Base-by-base conservation (phyloP, 2,797 vertebrate genomes). In the Hephaestus fuliginosus region DNA sequence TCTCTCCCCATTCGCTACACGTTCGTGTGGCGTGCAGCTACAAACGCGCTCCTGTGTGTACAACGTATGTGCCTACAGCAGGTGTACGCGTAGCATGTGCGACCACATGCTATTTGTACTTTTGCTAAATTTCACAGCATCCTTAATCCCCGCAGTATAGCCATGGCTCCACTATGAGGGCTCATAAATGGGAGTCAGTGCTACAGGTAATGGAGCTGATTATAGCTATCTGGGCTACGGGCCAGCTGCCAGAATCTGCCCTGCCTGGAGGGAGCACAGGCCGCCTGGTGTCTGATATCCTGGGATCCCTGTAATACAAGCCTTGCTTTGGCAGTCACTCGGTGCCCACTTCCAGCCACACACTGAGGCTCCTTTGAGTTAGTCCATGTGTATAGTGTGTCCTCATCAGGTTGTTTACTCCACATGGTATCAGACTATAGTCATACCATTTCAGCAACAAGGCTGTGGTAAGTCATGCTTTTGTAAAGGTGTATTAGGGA, bases 231-330 rank as follows among this genome's bases (percentile, higher is more conserved):
- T 94, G 92, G 91, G 94, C 90, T 91, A 84, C 87, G 92, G 97
- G 96, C 96, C 55, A 88, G 91, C 86, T 94, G 96, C 97, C 96
- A 97, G 93, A 89, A 83, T 88, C 80, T 74, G 88, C 80, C 90
- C 91, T 81, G 94, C 92, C 91, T 96, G 91, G 93, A 96, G 96
- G 91, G 88, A 91, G 92, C 83, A 87, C 87, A 85, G 89, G 85
- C 91, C 95, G 94, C 95, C 96, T 92, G 86, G 93, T 96, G 96
- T 97, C 96, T 96, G 96, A 97, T 96, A 96, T 93, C 96, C 95
- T 94, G 95, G 96, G 96, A 94, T 94, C 94, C 96, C 95, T 97
- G 96, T 96, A 97, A 97, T 96, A 96, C 95, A 94, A 95, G 95
- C 94, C 92, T 84, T 78, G 91, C 93, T 94, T 94, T 96, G 96